A percentile compares a stretch with the other conserved stretches of the same genome.
These are phyloP conservation scores for Sorex fumeus DNA, from an alignment of 2,113 vertebrate genomes.

Conservation along the genomic window DNA sequence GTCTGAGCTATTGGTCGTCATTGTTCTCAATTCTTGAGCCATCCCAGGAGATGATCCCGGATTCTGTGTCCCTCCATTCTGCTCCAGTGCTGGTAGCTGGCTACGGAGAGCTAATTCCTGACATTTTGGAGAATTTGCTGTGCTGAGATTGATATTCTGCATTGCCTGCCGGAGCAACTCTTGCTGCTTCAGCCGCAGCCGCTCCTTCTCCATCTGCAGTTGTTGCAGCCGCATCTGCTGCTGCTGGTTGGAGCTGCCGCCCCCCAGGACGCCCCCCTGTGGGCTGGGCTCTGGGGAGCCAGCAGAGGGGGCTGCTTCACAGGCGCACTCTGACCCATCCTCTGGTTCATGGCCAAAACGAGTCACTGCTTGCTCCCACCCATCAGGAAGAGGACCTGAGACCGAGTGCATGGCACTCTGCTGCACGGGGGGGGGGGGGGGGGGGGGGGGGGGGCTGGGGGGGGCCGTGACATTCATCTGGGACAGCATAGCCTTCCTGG, in stretches of 20 bases:
- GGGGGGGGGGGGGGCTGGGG: too few relatives aligned
- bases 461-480: slow-evolving; percentile 95
- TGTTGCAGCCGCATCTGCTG: slow-evolving; percentile 97
- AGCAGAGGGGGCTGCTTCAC: slow-evolving; percentile 94
- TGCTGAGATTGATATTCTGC: slow-evolving; percentile 93
- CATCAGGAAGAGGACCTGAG: too few relatives aligned
- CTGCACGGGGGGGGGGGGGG: slow-evolving; percentile 94
- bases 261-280: slow-evolving; percentile 91
- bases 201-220: slow-evolving; percentile 97
- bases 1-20: slow-evolving; percentile 99
- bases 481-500: slow-evolving; percentile 95
- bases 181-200: slow-evolving; percentile 97
- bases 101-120: slow-evolving; percentile 96
- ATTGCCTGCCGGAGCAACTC: slow-evolving; percentile 97
- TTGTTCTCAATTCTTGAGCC: slow-evolving; percentile 97
- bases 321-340: slow-evolving; percentile 96
- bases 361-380: too few relatives aligned
- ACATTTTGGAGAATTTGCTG: slow-evolving; percentile 94
- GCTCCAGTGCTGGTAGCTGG: slow-evolving; percentile 97
- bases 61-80: slow-evolving; percentile 95
- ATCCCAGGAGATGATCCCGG: slow-evolving; percentile 96
- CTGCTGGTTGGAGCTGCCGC: slow-evolving; percentile 89
- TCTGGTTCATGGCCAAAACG: slow-evolving; percentile 95
- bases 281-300: slow-evolving; percentile 93
- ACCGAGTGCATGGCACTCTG: slow-evolving; percentile 95